Percentiles rank a stretch among this genome's conserved stretches.
Evolutionary conservation across 37 sponge, comb jelly and placozoan species (phyloP).

Genomic region (Beroe ovata): DNA sequence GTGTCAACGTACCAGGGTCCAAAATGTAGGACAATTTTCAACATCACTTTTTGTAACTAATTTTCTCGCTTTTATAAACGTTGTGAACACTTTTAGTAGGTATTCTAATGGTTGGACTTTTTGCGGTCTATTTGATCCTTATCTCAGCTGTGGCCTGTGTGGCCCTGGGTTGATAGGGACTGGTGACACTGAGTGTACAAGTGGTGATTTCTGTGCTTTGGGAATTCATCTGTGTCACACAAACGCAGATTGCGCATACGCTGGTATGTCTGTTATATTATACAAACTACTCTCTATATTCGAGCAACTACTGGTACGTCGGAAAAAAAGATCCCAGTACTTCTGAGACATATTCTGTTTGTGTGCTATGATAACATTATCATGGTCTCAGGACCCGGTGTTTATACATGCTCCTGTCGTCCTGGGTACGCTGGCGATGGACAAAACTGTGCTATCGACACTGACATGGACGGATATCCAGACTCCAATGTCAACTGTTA

Average conservation of each 20-base stretch:
- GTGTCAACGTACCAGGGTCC: conserved; percentile 73
- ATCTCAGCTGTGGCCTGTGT: conserved; percentile 80
- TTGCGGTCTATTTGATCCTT: conserved; percentile 69
- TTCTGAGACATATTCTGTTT: too few relatives aligned
- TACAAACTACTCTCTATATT: too few relatives aligned
- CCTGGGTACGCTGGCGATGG: conserved; percentile 73
- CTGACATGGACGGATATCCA: conserved; percentile 81
- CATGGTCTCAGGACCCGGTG: not conserved
- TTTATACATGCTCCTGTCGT: conserved; percentile 69
- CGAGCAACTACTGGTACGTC: too few relatives aligned
- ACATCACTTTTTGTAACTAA: too few relatives aligned
- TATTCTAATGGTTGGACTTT: too few relatives aligned
- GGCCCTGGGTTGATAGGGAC: conserved; percentile 73
- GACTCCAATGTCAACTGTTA: conserved; percentile 69
- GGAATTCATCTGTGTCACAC: conserved; percentile 73
- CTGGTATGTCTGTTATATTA: not conserved
- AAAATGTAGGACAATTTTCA: too few relatives aligned
- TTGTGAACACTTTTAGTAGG: too few relatives aligned
- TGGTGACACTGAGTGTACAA: conserved; percentile 71
- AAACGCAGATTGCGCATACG: conserved; percentile 74
- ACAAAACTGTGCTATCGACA: conserved; percentile 73
- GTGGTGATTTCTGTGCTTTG: conserved; percentile 78
- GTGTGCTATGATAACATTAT: too few relatives aligned
- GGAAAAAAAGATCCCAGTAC: too few relatives aligned
- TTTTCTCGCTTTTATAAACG: too few relatives aligned